These are phyloP conservation scores for Pachycephala philippinensis DNA, from an alignment of 2,113 vertebrate species.

Conservation along the genomic window DNA sequence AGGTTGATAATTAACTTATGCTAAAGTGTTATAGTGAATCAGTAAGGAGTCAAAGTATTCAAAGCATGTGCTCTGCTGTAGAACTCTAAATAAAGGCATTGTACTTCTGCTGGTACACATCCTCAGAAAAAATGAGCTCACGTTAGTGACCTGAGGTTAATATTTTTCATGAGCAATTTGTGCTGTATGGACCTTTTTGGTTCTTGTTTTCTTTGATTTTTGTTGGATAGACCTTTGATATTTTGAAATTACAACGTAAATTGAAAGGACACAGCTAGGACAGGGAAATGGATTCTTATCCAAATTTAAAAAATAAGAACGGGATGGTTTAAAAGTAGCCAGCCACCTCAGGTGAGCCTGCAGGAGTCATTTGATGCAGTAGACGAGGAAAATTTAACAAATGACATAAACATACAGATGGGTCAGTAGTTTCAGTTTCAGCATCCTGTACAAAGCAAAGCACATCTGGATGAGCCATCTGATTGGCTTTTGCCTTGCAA, in stretches of 20 bases:
- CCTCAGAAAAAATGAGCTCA: neutral
- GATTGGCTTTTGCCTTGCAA: constrained; percentile 38
- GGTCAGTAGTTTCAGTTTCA: neutral
- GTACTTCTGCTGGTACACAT: neutral
- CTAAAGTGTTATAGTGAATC: neutral
- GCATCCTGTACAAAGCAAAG: neutral
- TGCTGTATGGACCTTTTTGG: neutral
- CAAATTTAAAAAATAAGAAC: neutral
- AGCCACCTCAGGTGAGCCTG: neutral
- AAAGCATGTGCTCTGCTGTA: neutral
- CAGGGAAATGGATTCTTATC: neutral
- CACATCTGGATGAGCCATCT: neutral
- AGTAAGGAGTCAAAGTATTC: neutral
- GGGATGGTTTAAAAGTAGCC: neutral
- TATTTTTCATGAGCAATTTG: constrained; percentile 5
- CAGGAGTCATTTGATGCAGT: neutral
- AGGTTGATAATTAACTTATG: neutral
- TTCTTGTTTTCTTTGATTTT: constrained; percentile 15
- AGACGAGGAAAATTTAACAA: neutral
- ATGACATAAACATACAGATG: neutral
- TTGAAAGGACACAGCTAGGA: neutral
- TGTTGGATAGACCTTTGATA: neutral
- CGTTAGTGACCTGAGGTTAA: neutral
- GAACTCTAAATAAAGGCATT: neutral
- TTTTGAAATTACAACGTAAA: neutral